Base-by-base conservation (phyloP, 2,888 invertebrate genomes). In the Cyclophora albipunctata region DNA sequence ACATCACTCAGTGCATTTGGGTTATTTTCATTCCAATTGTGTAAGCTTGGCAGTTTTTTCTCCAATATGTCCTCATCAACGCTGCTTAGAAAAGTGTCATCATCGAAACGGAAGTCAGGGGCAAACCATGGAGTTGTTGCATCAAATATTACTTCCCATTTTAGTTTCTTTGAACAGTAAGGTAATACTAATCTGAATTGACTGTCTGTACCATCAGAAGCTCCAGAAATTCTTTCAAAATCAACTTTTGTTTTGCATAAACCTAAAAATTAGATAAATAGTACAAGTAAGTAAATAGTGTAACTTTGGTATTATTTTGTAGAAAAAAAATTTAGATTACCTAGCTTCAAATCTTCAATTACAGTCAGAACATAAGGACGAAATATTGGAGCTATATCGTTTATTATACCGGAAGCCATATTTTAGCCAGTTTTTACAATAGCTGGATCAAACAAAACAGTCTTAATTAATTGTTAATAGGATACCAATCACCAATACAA, bases 81-180 rank as follows among this genome's bases (percentile, higher is more conserved):
- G 69, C 90, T 91, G 49, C 81, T 87, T 34, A 92, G 75, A 73
- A 95, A 94, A 46, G 81, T 85, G 42, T 91, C 91, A 72, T 94
- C 93, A 60, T 93, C 91, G 75, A 94, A 94, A 64, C 92, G 89
- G 69, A 95, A 94, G 72, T 95, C 94, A 1, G 95, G 94, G 3
- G 94, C 92, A 66, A 92, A 91, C 75, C 92, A 91, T 4, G 92
- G 92, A 46, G 84, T 79, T 7, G 86, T 76, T 0, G 85, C 78
- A 70, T 93, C 92, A 77, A 95, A 94, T 53, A 93, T 80, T 7
- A 94, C 84, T 67, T 93, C 92, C 93, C 94, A 94, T 60, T 90
- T 90, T 3, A 94, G 73, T 53, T 84, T 87, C 58, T 91, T 91
- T 2, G 92, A 92, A 54, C 93, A 94, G 72, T 92, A 94, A 0